Evolutionary conservation across 2,888 invertebrate genomes (phyloP), one percentile per base, ranked within the genome.

Genomic region (Drosophila lacicola): DNA sequence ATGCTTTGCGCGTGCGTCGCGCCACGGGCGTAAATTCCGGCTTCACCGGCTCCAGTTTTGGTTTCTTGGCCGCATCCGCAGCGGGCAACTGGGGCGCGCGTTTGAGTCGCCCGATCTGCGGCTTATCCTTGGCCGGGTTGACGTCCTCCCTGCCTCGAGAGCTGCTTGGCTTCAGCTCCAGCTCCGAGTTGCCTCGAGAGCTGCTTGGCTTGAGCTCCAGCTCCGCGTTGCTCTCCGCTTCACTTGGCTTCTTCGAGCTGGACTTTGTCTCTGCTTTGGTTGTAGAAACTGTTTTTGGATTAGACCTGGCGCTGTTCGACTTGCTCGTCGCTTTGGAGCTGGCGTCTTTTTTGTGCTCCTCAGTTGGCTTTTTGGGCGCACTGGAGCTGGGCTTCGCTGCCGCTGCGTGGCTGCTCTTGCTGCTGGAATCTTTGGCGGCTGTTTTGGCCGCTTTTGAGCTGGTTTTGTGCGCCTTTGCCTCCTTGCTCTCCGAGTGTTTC

Each of bases 1-100:
- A 67, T 13, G 77, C 71, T 25, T 71, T 62, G 6, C 88, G 80
- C 1, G 90, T 90, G 4, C 89, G 88, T 33, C 78, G 58, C 4
- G 88, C 87, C 9, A 88, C 70, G 0, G 90, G 89, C 1, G 80
- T 70, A 4, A 9, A 4, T 0, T 17, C 49, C 19, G 46, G 10
- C 8, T 50, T 6, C 25, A 29, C 17, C 9, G 37, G n/a, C 25
- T 29, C 29, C 8, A 70, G 8, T 42, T 70, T 83, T 1, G 58
- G n/a, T 19, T 75, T 78, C 51, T 74, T 87, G 14, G 19, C 47
- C 2, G 29, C 65, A 9, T 56, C 62, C 13, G 37, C 11, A 6
- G 45, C 53, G 0, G 56, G 0, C 4, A 44, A n/a, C 17, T 54
- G 53, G 4, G 56, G 34, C 2, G 33, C 41, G 11, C 84, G 69